phyloP scores from a whole-genome alignment of 2,888 invertebrate species.

The Bombyx huttoni region DNA sequence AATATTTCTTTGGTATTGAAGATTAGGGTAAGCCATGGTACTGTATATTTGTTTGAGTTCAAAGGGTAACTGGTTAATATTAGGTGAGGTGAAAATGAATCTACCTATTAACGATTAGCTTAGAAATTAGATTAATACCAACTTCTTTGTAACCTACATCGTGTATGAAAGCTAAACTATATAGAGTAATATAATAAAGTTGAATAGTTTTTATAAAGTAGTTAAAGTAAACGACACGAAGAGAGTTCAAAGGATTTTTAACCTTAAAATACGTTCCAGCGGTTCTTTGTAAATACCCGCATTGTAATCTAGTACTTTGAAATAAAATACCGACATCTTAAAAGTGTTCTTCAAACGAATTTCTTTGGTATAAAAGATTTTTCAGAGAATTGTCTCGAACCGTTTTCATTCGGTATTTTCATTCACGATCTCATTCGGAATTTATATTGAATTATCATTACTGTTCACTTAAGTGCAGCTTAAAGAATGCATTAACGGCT shows the following conservation, averaged over 20 bases:
- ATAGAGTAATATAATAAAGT: neutral
- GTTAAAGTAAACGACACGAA: neutral
- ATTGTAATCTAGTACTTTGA: conserved; percentile 7
- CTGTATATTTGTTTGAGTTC: too few relatives aligned
- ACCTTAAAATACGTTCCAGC: conserved; percentile 8
- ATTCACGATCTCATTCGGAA: conserved; percentile 20
- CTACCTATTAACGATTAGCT: too few relatives aligned
- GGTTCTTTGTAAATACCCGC: conserved; percentile 15
- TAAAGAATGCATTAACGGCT: conserved; percentile 44
- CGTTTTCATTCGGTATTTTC: conserved; percentile 6
- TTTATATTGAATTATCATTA: conserved; percentile 22
- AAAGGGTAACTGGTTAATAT: too few relatives aligned
- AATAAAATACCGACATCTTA: conserved; percentile 10
- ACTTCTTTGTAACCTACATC: too few relatives aligned
- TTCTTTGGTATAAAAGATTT: conserved; percentile 9
- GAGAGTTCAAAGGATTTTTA: neutral
- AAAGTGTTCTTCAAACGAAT: conserved; percentile 14
- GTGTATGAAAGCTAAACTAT: neutral
- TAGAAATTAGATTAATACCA: too few relatives aligned
- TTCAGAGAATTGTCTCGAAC: conserved; percentile 7
- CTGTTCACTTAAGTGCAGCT: conserved; percentile 35
- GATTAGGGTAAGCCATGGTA: too few relatives aligned
- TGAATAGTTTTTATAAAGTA: neutral
- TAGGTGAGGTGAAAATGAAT: too few relatives aligned
- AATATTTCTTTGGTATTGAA: too few relatives aligned